Base-by-base conservation (phyloP, 2,888 invertebrate species). In the Noctua pronuba region DNA sequence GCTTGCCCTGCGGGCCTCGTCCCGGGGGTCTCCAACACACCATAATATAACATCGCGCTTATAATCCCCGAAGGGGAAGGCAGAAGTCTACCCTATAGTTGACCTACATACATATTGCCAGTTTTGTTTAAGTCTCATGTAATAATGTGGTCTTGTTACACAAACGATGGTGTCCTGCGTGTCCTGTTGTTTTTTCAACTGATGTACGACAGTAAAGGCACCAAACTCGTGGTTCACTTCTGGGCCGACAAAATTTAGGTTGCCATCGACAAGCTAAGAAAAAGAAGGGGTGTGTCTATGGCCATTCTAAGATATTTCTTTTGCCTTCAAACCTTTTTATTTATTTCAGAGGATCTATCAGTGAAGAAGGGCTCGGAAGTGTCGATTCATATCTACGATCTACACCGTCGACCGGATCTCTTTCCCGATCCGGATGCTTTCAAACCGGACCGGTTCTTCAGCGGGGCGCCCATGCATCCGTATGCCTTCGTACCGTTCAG, bases 391-490 rank as follows among this genome's bases (percentile, higher is more conserved):
- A 97, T 97, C 24, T 97, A 95, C 88, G 97, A 97, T 87, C 88
- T 97, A 10, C 98, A 98, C 89, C 96, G 97, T 4, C 97, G 98
- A 90, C 96, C 97, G 0, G 95, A 97, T 10, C 94, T 97, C 75
- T 98, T 97, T 94, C 97, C 97, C 0, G 96, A 98, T 77, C 98
- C 98, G 0, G 98, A 98, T 62, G 93, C 97, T 82, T 98, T 98
- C 94, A 92, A 97, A 24, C 97, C 97, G 0, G 97, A 98, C 80
- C 83, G 95, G 97, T 94, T 97, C 74, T 96, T 97, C 0, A 97
- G 97, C 80, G 96, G 95, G 38, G 93, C 94, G 13, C 80, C 88
- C 10, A 94, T 97, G 64, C 97, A 98, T 94, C 97, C 97, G 0
- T 98, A 97, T 85, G 96, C 97, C 0, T 98, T 97, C 85, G 95